phyloP scores from a whole-genome alignment of 2,113 vertebrate genomes.

The Mirounga angustirostris region DNA sequence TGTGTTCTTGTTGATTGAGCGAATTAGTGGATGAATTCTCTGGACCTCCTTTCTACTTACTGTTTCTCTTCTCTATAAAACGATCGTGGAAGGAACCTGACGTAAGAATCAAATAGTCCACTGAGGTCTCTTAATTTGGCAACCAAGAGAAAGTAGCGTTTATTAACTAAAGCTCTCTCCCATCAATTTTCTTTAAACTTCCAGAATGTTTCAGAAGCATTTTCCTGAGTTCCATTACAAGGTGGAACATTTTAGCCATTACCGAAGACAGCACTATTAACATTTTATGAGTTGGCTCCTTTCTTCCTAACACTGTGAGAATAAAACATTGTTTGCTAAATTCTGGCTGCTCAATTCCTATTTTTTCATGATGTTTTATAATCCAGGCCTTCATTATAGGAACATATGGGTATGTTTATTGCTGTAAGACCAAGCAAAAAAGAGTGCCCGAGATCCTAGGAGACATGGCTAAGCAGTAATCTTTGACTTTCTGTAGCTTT shows the following conservation, averaged over 20 bases:
- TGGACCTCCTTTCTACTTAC: background rate
- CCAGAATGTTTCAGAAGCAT: conserved; percentile 39
- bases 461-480: background rate
- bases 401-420: background rate
- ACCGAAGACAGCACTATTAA: conserved; percentile 30
- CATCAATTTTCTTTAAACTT: conserved; percentile 29
- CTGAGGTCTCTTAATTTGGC: conserved; percentile 35
- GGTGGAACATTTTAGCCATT: conserved; percentile 41
- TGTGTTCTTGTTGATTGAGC: background rate
- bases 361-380: background rate
- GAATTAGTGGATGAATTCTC: background rate
- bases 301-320: background rate
- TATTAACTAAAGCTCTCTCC: conserved; percentile 14
- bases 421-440: background rate
- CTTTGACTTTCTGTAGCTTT: background rate
- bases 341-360: background rate
- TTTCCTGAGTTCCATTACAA: conserved; percentile 15
- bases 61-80: conserved; percentile 23
- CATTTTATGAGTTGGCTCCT: conserved; percentile 57
- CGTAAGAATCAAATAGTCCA: conserved; percentile 15
- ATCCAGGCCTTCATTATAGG: conserved; percentile 8
- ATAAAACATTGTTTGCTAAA: conserved; percentile 46
- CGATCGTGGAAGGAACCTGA: background rate
- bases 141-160: background rate
- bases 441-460: background rate